Evolutionary conservation across 1,140 invertebrate species (phyloP).

Genomic region (Brachionus koreanus): DNA sequence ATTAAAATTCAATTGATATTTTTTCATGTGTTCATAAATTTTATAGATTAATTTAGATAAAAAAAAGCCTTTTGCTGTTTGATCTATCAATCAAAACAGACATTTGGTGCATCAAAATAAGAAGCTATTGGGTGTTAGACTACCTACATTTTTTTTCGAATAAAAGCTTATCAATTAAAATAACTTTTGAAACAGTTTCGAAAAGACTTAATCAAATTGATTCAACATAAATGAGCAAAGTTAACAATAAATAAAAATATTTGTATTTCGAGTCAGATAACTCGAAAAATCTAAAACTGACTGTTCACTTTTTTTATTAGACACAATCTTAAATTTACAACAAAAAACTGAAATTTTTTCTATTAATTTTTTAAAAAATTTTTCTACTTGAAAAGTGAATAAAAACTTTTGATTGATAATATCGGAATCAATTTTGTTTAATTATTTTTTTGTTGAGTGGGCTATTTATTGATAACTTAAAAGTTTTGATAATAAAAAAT

Average conservation of each 20-base stretch:
- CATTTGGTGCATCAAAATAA: neutral
- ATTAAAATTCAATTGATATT: neutral
- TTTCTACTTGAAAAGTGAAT: neutral
- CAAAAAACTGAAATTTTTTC: too few species aligned
- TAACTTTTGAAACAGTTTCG: neutral
- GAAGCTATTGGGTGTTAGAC: neutral
- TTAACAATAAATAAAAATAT: neutral
- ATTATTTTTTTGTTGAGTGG: neutral
- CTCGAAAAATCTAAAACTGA: too few species aligned
- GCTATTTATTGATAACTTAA: neutral
- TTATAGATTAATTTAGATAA: neutral
- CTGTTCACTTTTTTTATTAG: too few species aligned
- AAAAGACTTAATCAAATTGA: neutral
- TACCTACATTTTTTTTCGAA: neutral
- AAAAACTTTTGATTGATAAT: neutral
- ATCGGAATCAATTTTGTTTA: neutral
- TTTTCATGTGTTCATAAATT: neutral
- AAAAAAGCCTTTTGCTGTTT: neutral
- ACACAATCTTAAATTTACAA: too few species aligned
- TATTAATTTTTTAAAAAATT: neutral
- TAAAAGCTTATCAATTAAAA: neutral
- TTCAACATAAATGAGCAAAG: neutral
- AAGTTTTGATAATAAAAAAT: slow-evolving; percentile 1
- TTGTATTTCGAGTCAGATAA: too few species aligned
- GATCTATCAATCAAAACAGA: neutral